phyloP scores from a whole-genome alignment of 2,113 vertebrate species.

The Tragelaphus scriptus region DNA sequence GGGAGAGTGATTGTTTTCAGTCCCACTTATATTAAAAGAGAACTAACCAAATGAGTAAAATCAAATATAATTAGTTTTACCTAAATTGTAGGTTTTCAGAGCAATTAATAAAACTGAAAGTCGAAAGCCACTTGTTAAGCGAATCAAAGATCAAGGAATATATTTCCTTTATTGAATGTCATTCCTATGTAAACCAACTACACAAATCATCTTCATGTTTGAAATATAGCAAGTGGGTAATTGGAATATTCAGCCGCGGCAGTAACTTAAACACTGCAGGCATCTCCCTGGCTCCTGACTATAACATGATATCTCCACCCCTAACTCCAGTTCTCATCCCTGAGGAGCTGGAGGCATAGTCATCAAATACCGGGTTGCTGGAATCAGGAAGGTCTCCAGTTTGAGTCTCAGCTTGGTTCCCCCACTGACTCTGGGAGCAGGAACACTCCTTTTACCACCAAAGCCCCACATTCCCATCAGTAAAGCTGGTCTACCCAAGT shows the following conservation, averaged over 20 bases:
- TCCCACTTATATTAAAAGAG: slow-evolving; percentile 17
- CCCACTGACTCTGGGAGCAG: fast-evolving
- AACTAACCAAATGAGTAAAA: slow-evolving; percentile 36
- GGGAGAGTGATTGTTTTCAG: slow-evolving; percentile 44
- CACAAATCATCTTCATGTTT: background rate
- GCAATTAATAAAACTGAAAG: slow-evolving; percentile 52
- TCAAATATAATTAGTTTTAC: slow-evolving; percentile 50
- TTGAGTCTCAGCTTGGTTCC: background rate
- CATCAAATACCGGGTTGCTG: fast-evolving
- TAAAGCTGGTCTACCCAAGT: fast-evolving
- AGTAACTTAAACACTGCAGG: background rate
- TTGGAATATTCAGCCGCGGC: background rate
- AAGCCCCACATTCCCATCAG: fast-evolving
- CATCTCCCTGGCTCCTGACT: background rate
- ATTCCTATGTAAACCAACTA: slow-evolving; percentile 15
- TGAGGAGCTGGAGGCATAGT: background rate
- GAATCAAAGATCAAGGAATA: slow-evolving; percentile 40
- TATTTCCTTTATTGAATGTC: slow-evolving; percentile 21
- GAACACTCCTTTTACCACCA: background rate
- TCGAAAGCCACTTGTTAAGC: slow-evolving; percentile 46
- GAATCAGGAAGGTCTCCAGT: background rate
- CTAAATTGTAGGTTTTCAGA: slow-evolving; percentile 56
- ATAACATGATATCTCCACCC: no score
- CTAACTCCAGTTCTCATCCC: no score
- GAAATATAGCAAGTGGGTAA: background rate